A percentile compares a stretch with the other conserved stretches of the same genome.
phyloP scores from a whole-genome alignment of 2,888 invertebrate species.

The Neelides folsomi region DNA sequence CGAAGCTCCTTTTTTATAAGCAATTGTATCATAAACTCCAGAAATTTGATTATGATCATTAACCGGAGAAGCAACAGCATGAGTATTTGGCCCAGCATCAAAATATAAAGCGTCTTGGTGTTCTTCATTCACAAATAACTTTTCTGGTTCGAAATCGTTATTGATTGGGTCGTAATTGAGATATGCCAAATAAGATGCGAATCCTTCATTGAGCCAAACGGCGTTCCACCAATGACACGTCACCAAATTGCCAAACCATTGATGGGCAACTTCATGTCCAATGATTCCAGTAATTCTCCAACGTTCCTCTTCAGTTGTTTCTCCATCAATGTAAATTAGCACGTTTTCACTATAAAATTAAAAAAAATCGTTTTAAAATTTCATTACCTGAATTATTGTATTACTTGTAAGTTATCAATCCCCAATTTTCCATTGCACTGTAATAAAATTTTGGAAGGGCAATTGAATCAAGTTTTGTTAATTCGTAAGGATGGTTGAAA shows the following conservation, averaged over 20 bases:
- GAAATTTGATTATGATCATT: too few species aligned
- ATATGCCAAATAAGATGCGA: slow-evolving; percentile 1
- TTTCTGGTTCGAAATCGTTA: too few species aligned
- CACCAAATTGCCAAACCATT: slow-evolving; percentile 18
- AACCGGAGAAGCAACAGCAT: too few species aligned
- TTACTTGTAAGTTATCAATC: slow-evolving; percentile 22
- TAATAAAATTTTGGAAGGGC: slow-evolving; percentile 24
- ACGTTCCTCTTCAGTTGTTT: slow-evolving; percentile 14
- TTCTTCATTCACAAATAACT: too few species aligned
- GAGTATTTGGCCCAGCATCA: too few species aligned
- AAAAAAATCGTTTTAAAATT: too few species aligned
- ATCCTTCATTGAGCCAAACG: slow-evolving; percentile 16
- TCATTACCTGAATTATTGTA: too few species aligned
- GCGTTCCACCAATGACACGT: slow-evolving; percentile 4
- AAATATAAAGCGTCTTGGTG: too few species aligned
- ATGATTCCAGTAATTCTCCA: slow-evolving; percentile 9
- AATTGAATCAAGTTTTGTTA: slow-evolving; percentile 17
- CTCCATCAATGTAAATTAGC: slow-evolving; percentile 17
- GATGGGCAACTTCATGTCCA: slow-evolving; percentile 15
- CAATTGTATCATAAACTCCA: too few species aligned
- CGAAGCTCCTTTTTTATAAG: too few species aligned
- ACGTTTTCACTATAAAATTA: too few species aligned
- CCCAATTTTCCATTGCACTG: slow-evolving; percentile 28
- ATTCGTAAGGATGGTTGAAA: slow-evolving; percentile 4
- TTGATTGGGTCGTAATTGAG: too few species aligned